phyloP scores from a whole-genome alignment of 1,140 invertebrate genomes.

The Neodiprion pinetum region DNA sequence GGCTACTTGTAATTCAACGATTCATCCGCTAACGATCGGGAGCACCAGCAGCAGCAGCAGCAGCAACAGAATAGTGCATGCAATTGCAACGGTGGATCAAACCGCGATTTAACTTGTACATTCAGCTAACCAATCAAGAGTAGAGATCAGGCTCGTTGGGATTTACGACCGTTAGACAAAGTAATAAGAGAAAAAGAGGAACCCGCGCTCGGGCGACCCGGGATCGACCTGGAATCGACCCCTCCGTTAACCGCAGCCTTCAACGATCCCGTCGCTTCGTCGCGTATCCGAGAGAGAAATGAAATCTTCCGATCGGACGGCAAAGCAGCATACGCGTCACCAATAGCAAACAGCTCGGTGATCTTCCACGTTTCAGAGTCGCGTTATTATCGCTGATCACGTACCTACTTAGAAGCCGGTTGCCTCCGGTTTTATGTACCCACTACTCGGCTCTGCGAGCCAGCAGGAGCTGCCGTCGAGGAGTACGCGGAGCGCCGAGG shows the following conservation, averaged over 20 bases:
- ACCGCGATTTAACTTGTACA: neutral
- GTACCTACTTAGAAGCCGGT: slow-evolving; percentile 59
- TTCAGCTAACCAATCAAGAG: neutral
- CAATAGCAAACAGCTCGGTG: slow-evolving; percentile 13
- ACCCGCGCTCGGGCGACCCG: neutral
- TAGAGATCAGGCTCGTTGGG: neutral
- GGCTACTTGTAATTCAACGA: slow-evolving; percentile 2
- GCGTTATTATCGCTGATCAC: slow-evolving; percentile 61
- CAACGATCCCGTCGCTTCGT: neutral
- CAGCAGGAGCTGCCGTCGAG: slow-evolving; percentile 10
- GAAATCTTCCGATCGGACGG: neutral
- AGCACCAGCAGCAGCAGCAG: too few relatives aligned
- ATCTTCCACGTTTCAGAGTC: slow-evolving; percentile 42
- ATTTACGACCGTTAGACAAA: slow-evolving; percentile 7
- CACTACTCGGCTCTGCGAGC: neutral
- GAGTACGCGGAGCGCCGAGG: slow-evolving; percentile 7
- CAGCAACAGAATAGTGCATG: neutral
- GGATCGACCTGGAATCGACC: neutral
- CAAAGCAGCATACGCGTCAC: neutral
- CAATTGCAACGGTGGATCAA: neutral
- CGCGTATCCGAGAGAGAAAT: slow-evolving; percentile 1
- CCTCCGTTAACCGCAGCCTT: neutral
- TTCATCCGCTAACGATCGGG: neutral
- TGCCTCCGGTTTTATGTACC: slow-evolving; percentile 30
- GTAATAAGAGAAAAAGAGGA: neutral